Conservation (phyloP, 2,888 invertebrate species). For the Galeruca laticollis region DNA sequence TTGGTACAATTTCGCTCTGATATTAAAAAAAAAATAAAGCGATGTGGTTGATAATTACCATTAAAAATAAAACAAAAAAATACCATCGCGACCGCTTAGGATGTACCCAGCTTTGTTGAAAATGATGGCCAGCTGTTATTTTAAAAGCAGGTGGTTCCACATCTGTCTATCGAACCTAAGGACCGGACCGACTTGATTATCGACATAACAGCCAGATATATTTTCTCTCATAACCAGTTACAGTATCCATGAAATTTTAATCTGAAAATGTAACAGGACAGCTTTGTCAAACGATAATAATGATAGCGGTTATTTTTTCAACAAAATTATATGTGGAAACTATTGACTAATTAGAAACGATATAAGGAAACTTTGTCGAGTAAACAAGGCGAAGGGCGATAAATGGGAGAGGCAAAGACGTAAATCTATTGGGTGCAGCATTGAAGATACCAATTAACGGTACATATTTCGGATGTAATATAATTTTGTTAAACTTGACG, state of each 20-base stretch:
- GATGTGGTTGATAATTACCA: background rate
- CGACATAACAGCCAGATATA: slow-evolving; percentile 1
- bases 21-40: background rate
- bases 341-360: too few species aligned
- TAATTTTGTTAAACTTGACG: too few species aligned
- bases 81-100: slow-evolving; percentile 47
- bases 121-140: slow-evolving; percentile 57
- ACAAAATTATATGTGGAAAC: too few species aligned
- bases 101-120: slow-evolving; percentile 43
- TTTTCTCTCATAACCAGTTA: background rate
- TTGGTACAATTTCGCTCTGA: background rate
- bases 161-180: slow-evolving; percentile 52
- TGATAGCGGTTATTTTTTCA: too few species aligned
- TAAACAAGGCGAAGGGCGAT: too few species aligned
- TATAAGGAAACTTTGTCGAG: too few species aligned
- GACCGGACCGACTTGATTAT: slow-evolving; percentile 24
- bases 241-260: background rate
- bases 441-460: too few species aligned
- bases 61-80: slow-evolving; percentile 2
- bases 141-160: slow-evolving; percentile 57
- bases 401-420: too few species aligned
- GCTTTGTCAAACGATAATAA: too few species aligned
- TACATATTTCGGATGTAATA: too few species aligned
- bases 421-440: too few species aligned
- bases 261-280: too few species aligned